Base-by-base conservation (phyloP, 2,888 invertebrate species). In the Eupithecia exiguata region DNA sequence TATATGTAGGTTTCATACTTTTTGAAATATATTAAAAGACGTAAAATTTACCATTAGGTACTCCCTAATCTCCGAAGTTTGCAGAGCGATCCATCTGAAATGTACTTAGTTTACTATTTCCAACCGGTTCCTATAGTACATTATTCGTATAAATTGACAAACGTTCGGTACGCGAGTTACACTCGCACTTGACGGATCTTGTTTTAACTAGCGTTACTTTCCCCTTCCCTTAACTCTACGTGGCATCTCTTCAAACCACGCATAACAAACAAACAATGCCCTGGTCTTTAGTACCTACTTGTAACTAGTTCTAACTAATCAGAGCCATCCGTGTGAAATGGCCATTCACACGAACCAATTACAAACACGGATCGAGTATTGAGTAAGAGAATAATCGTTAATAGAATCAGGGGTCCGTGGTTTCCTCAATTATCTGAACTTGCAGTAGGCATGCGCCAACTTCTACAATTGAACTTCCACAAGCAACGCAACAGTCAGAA, bases 341-440 rank as follows among this genome's bases (percentile, higher is more conserved):
- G 40, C 25, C 66, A 70, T 66, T 66, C 68, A 74, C 69, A 69
- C 68, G 61, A 73, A 62, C 36, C 63, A 73, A 75, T 70, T 73
- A 66, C 61, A 66, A 76, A 71, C 70, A 75, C 69, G 70, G 71
- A 65, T 65, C 38, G 74, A 36, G 74, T 74, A 73, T 72, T 68
- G 74, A 73, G 70, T 62, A 75, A 75, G 76, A 71, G 72, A 75
- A 76, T 78, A 79, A 78, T 77, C 82, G 81, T 84, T 84, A 82
- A 83, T 81, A 82, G 81, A 81, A 81, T 84, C 79, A 80, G 77
- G 83, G 83, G 82, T 77, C 78, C 78, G 80, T 80, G 78, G 79
- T 79, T 80, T 82, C 81, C 82, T 82, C 80, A 81, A 80, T 82
- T 80, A 80, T 74, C 74, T 78, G 68, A 79, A 79, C 76, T 77